Evolutionary conservation across 2,113 vertebrate genomes (phyloP).

Genomic region (Petroica traversi): DNA sequence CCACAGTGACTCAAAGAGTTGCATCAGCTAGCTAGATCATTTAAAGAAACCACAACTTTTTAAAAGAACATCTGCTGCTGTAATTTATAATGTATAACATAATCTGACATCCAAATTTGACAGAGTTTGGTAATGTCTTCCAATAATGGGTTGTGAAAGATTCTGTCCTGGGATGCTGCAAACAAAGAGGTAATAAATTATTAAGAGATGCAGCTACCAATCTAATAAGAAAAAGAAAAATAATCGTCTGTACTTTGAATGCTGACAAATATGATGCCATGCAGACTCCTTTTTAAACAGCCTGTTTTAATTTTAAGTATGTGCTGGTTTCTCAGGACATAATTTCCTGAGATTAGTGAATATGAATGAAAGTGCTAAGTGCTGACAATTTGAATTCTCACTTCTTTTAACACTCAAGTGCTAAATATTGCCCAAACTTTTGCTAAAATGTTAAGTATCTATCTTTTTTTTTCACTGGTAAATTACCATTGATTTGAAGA

Average conservation of each 20-base stretch:
- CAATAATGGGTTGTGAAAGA: conserved; percentile 1
- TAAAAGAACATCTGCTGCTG: conserved; percentile 53
- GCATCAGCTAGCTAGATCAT: conserved; percentile 19
- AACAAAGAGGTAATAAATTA: conserved; percentile 6
- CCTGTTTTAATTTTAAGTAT: conserved; percentile 60
- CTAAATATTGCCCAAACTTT: conserved; percentile 74
- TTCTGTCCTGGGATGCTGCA: conserved; percentile 33
- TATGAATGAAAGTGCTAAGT: conserved; percentile 73
- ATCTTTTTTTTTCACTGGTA: conserved; percentile 56
- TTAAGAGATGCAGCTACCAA: not conserved
- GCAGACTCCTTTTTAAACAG: conserved; percentile 43
- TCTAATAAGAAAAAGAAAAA: not conserved
- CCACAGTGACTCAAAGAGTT: conserved; percentile 47
- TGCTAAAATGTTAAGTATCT: conserved; percentile 70
- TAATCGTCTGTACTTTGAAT: not conserved
- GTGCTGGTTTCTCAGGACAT: conserved; percentile 66
- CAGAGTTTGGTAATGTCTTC: conserved; percentile 25
- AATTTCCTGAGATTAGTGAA: conserved; percentile 71
- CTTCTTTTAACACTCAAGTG: conserved; percentile 71
- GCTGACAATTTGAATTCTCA: conserved; percentile 74
- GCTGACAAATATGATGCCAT: conserved; percentile 22
- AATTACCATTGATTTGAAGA: conserved; percentile 61
- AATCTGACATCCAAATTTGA: conserved; percentile 53
- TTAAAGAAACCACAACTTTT: conserved; percentile 65
- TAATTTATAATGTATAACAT: conserved; percentile 48